phyloP scores from a whole-genome alignment of 1,140 invertebrate genomes.

The Micrasema minimum region DNA sequence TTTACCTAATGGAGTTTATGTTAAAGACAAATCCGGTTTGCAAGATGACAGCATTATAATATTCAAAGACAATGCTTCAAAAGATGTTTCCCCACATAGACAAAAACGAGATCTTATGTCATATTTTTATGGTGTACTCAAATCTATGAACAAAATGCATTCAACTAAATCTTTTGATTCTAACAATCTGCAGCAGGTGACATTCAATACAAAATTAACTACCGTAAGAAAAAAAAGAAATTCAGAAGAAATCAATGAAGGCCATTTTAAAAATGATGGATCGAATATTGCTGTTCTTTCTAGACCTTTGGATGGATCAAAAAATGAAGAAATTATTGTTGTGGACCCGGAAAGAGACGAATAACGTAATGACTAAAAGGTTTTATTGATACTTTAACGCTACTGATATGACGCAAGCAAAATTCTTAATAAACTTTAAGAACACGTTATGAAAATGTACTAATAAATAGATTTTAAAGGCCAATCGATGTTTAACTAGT shows the following conservation, averaged over 20 bases:
- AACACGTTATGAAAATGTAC: background rate
- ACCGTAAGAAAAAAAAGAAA: background rate
- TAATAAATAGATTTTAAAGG: slow-evolving; percentile 10
- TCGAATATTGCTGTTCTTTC: background rate
- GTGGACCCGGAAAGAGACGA: background rate
- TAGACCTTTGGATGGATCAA: background rate
- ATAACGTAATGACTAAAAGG: background rate
- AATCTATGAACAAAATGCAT: background rate
- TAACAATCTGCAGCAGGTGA: background rate
- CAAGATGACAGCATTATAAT: slow-evolving; percentile 3
- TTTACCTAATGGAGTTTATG: background rate
- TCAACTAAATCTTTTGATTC: background rate
- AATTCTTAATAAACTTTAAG: slow-evolving; percentile 25
- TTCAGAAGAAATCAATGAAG: background rate
- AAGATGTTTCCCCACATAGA: background rate
- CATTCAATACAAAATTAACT: background rate
- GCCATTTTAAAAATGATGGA: background rate
- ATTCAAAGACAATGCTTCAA: background rate
- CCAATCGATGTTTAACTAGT: slow-evolving; percentile 37
- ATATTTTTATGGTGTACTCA: background rate
- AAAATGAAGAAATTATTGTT: slow-evolving; percentile 5
- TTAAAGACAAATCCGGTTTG: background rate
- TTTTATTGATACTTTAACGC: too few species aligned
- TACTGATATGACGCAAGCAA: background rate
- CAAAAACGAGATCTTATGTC: slow-evolving; percentile 19